Evolutionary conservation across 2,113 vertebrate species (phyloP), one percentile per base, ranked within the genome.

Genomic region (Serilophus lunatus): DNA sequence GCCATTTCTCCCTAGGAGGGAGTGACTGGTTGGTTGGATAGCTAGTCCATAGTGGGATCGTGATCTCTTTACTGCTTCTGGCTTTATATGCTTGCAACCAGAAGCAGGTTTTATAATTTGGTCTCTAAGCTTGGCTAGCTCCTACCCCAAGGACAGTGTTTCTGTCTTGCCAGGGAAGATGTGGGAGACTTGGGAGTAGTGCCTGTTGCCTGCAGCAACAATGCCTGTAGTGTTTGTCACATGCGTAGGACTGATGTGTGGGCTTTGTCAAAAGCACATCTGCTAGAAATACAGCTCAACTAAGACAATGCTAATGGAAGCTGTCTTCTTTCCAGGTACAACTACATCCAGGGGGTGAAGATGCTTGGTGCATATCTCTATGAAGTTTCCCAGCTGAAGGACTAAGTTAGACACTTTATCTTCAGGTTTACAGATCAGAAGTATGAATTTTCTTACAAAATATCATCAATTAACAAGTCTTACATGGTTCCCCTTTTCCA

Each of bases 271-370:
- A 49, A 47, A 47, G 61, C 24, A 11, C 25, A 57, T 2, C 7
- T 81, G 9, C 20, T 51, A n/a, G 56, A 51, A 74, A 49, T 59
- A 12, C 18, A 90, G 26, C 36, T 90, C 16, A 38, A 17, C 14
- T 11, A 49, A 60, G n/a, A 5, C 8, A 22, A 3, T 60, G 18
- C 76, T 97, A 68, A 97, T 57, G 18, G 13, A 71, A 78, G 14
- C 20, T 54, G 1, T 91, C 60, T 91, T 77, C 24, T 95, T 96
- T 90, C 47, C 77, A 99, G 99, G 96, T 95, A 91, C 65, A 99
- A 99, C 97, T 99, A 99, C 97, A 98, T 99, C 70, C 98, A 99
- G 79, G 99, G 99, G 7, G 98, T 97, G 89, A 99, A 99, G 96
- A 97, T 99, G 98, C 97, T 99, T 93, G 98, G 98, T 5, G 99